Percentiles rank a stretch among this genome's conserved stretches.
Evolutionary conservation across 1,140 invertebrate genomes (phyloP).

Genomic region (Macrotrachela quadricornifera): DNA sequence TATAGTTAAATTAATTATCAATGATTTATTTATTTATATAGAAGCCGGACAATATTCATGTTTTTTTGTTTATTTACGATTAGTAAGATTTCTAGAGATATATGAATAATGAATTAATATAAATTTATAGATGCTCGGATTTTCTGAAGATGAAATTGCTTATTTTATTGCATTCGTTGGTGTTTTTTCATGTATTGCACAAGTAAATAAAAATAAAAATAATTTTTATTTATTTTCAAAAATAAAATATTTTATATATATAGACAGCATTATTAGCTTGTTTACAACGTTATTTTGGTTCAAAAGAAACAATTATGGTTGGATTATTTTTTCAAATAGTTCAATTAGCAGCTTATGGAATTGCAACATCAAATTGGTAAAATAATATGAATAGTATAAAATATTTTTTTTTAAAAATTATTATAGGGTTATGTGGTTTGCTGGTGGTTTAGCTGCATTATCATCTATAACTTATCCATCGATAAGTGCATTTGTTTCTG

Average conservation of each 20-base stretch:
- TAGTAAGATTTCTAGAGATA: slow-evolving; percentile 37
- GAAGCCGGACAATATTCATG: slow-evolving; percentile 94
- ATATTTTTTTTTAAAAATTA: not conserved
- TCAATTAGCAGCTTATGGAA: slow-evolving; percentile 87
- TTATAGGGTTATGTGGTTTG: slow-evolving; percentile 92
- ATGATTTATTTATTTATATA: slow-evolving; percentile 92
- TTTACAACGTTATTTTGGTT: slow-evolving; percentile 69
- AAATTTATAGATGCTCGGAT: slow-evolving; percentile 60
- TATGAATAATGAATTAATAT: not conserved
- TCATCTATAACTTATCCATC: slow-evolving; percentile 82
- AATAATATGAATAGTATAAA: slow-evolving; percentile 10
- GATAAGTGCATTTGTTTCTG: slow-evolving; percentile 94
- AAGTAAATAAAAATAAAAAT: slow-evolving; percentile 34
- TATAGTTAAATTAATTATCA: slow-evolving; percentile 84
- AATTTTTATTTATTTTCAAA: not conserved
- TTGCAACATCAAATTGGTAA: slow-evolving; percentile 59
- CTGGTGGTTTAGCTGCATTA: slow-evolving; percentile 75
- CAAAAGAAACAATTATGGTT: slow-evolving; percentile 88
- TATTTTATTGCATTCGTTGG: slow-evolving; percentile 92
- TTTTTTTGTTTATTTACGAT: slow-evolving; percentile 95
- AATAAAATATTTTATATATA: slow-evolving; percentile 10
- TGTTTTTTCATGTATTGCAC: slow-evolving; percentile 78
- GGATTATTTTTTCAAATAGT: slow-evolving; percentile 86
- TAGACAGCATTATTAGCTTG: slow-evolving; percentile 50
- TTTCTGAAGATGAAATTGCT: slow-evolving; percentile 76